Base-by-base conservation (phyloP, 2,888 invertebrate species). In the Charanyca ferruginea region DNA sequence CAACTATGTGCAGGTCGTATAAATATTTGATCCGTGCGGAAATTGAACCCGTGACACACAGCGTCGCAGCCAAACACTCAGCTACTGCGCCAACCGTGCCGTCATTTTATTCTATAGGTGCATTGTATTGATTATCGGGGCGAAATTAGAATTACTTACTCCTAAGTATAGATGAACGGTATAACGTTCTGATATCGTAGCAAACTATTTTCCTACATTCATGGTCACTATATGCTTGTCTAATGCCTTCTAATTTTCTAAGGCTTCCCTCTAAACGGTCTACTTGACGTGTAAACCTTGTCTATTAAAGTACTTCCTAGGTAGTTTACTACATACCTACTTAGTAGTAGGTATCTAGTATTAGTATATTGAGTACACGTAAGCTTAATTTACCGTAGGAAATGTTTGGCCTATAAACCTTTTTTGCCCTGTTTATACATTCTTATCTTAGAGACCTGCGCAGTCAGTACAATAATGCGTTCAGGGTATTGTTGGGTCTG, bases 261-360 rank as follows among this genome's bases (percentile, higher is more conserved):
- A 77, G 92, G 91, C 81, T 92, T 92, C 91, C 13, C 67, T 79
- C 85, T 91, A 90, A 90, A 89, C 84, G 87, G 83, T 88, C 85
- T 84, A 85, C 81, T 86, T 85, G 83, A 84, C 81, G 83, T 77
- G 74, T 82, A 85, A 84, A 85, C 85, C 84, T 87, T 85, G 84
- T 70, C 62, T 67, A 61, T 72, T 75, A 72, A 67, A 80, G 61
- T 57, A 66, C 53, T 66, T 68, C 47, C 59, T 66, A 38, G 38
- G 38, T 38, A n/a, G n/a, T n/a, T n/a, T n/a, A n/a, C n/a, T n/a
- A n/a, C n/a, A n/a, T n/a, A n/a, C n/a, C n/a, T n/a, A n/a, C n/a
- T n/a, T n/a, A n/a, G n/a, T n/a, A n/a, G n/a, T n/a, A 38, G 38
- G 16, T 38, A 13, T 5, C 13, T 5, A 38, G 1, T 32, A 25